phyloP scores from a whole-genome alignment of 2,797 vertebrate species.

The Thamnophis elegans region DNA sequence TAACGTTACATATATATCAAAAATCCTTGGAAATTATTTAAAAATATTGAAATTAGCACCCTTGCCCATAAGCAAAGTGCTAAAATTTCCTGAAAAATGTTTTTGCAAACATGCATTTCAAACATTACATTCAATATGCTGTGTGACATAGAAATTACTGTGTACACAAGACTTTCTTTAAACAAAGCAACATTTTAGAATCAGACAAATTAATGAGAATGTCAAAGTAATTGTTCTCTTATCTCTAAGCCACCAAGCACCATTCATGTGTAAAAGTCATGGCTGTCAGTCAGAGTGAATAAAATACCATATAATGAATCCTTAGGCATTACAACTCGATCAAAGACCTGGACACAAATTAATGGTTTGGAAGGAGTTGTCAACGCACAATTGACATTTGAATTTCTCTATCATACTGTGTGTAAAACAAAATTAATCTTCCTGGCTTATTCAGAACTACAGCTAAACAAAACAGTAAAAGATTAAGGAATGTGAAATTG shows the following conservation, averaged over 20 bases:
- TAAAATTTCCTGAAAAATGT: constrained; percentile 35
- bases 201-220: constrained; percentile 50
- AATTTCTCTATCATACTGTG: constrained; percentile 49
- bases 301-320: constrained; percentile 45
- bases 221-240: constrained; percentile 52
- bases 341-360: constrained; percentile 49
- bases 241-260: constrained; percentile 26
- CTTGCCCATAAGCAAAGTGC: background rate
- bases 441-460: constrained; percentile 43
- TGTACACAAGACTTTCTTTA: constrained; percentile 19
- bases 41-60: constrained; percentile 16
- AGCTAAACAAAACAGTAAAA: constrained; percentile 37
- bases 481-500: constrained; percentile 20
- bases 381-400: constrained; percentile 48
- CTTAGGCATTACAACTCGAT: constrained; percentile 36
- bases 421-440: constrained; percentile 59
- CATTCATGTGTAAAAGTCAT: constrained; percentile 46
- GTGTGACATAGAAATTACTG: constrained; percentile 20
- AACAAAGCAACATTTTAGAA: constrained; percentile 45
- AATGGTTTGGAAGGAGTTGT: constrained; percentile 43
- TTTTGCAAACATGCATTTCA: constrained; percentile 36
- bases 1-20: background rate
- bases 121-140: constrained; percentile 16
- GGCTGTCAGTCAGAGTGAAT: constrained; percentile 48
- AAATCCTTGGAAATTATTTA: constrained; percentile 19